phyloP scores from a whole-genome alignment of 2,797 vertebrate genomes.

The Gallinago solitaria region DNA sequence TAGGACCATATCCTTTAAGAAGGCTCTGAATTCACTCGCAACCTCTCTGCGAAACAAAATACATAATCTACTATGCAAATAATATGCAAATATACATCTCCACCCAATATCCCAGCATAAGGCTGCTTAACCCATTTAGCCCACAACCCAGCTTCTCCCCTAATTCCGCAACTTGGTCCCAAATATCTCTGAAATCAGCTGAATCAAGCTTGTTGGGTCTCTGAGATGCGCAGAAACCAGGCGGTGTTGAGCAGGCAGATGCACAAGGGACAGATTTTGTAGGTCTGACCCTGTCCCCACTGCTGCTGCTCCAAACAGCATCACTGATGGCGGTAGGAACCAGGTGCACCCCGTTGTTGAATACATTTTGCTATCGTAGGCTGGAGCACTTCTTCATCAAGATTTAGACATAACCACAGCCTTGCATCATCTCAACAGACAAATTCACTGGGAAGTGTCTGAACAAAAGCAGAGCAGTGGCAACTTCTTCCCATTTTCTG shows the following conservation, averaged over 20 bases:
- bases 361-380: background rate
- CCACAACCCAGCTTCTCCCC: no score
- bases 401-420: background rate
- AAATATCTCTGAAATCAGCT: background rate
- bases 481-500: background rate
- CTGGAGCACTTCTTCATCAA: background rate
- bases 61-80: background rate
- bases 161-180: background rate
- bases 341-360: background rate
- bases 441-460: background rate
- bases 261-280: background rate
- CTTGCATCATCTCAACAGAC: background rate
- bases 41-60: background rate
- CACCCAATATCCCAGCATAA: background rate
- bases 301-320: background rate
- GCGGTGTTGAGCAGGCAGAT: background rate
- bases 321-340: background rate
- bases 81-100: background rate
- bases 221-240: background rate
- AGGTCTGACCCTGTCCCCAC: background rate
- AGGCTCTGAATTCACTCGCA: background rate
- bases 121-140: background rate
- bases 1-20: background rate
- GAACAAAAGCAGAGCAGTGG: background rate
- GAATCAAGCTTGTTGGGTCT: background rate